Evolutionary conservation across 2,797 vertebrate species (phyloP).

Genomic region (Lagorchestes hirsutus): DNA sequence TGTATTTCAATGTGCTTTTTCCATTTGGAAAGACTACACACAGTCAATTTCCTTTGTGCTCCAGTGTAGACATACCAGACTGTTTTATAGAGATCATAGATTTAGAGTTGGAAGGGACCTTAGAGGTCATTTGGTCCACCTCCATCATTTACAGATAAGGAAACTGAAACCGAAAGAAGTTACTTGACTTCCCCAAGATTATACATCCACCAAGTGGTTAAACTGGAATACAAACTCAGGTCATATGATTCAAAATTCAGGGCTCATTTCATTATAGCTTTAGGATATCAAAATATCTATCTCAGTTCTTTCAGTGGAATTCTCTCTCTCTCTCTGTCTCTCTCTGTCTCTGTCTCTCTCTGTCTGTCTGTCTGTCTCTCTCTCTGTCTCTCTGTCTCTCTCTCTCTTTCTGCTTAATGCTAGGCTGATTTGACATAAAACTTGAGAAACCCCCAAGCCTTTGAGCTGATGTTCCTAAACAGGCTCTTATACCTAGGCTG

Average conservation of each 20-base stretch:
- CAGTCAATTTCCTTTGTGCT: neutral
- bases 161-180: neutral
- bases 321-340: neutral
- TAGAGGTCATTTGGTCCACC: neutral
- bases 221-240: neutral
- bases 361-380: no score
- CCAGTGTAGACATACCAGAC: neutral
- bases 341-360: no score
- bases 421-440: no score
- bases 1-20: neutral
- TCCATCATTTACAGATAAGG: neutral
- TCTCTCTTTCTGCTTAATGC: no score
- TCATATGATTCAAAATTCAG: neutral
- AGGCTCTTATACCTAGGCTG: no score
- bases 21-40: neutral
- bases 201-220: neutral
- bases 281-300: neutral
- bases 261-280: neutral
- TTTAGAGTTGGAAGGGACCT: neutral
- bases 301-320: neutral
- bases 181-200: neutral
- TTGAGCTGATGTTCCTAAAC: no score
- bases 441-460: no score
- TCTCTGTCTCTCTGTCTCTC: no score
- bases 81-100: neutral